Conservation (phyloP, 2,888 invertebrate species). For the Lithophane leautieri region DNA sequence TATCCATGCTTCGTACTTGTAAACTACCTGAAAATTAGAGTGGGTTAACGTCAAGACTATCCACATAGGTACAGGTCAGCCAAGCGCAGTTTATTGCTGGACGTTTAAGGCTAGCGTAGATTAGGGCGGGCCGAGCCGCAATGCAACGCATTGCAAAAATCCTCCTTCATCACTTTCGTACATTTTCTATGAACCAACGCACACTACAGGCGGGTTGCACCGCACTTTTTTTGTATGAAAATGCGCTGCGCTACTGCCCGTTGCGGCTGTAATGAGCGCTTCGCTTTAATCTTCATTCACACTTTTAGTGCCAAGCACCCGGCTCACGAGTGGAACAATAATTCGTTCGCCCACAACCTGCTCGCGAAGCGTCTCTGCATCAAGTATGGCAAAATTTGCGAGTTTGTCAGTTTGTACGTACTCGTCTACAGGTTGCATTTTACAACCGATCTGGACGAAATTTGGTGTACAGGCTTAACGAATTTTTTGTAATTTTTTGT, state of each 20-base stretch:
- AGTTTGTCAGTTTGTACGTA: too few relatives aligned
- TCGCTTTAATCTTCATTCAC: background rate
- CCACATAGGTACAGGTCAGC: background rate
- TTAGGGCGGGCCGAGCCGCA: background rate
- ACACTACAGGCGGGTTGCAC: too few relatives aligned
- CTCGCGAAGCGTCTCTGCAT: too few relatives aligned
- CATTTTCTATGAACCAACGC: background rate
- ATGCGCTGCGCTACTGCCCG: background rate
- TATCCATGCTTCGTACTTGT: constrained; percentile 75
- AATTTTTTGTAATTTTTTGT: too few relatives aligned
- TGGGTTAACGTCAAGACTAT: background rate
- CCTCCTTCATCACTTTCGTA: background rate
- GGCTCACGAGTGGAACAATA: too few relatives aligned
- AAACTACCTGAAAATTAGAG: constrained; percentile 69
- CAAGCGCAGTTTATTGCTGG: background rate
- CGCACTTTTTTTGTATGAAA: background rate
- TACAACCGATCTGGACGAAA: too few relatives aligned
- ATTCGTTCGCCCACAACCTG: too few relatives aligned
- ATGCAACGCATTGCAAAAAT: background rate
- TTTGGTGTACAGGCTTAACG: too few relatives aligned
- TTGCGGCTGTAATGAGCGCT: background rate
- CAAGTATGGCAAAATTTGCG: too few relatives aligned
- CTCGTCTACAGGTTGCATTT: too few relatives aligned
- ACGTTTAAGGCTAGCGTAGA: too few relatives aligned
- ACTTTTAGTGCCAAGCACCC: too few relatives aligned